Evolutionary conservation across 2,888 invertebrate genomes (phyloP), one percentile per base, ranked within the genome.

Genomic region (Iselma pallidipennis): DNA sequence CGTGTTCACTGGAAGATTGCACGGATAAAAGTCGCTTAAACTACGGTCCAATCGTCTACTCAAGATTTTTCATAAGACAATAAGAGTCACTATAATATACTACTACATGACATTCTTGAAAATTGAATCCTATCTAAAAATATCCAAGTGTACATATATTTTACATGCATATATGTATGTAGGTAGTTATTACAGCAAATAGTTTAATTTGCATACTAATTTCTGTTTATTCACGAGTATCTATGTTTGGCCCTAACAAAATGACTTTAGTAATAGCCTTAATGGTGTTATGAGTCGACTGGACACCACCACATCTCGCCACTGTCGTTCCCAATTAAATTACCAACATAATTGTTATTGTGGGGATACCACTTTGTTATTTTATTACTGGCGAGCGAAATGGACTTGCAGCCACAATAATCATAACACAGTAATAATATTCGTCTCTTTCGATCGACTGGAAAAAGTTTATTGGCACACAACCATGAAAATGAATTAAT

Each of bases 171-270:
- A 37, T 4, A n/a, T n/a, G n/a, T n/a, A n/a, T n/a, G n/a, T n/a
- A n/a, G n/a, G n/a, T n/a, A 16, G 1, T 37, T 16, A 7, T 37
- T 37, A 16, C 5, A 7, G 5, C 16, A 2, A 37, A 6, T 52
- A 48, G 21, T 25, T 23, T 25, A 60, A 60, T 60, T 33, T 60
- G 33, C 59, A 60, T 60, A 60, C 50, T 55, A 60, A 55, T 55
- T 21, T 29, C 55, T 31, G 29, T 23, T 60, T 55, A 51, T 19
- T 42, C 28, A 14, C 19, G 23, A n/a, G n/a, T n/a, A n/a, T n/a
- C n/a, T n/a, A n/a, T n/a, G n/a, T n/a, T 52, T 49, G 31, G 31
- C n/a, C 12, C n/a, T 0, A 31, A n/a, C 4, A 31, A 10, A n/a
- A 31, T n/a, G 1, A 31, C 10, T 3, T 31, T n/a, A 37, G 16